These are phyloP conservation scores for Dreissena polymorpha DNA, from an alignment of 1,140 invertebrate genomes.

Conservation along the genomic window DNA sequence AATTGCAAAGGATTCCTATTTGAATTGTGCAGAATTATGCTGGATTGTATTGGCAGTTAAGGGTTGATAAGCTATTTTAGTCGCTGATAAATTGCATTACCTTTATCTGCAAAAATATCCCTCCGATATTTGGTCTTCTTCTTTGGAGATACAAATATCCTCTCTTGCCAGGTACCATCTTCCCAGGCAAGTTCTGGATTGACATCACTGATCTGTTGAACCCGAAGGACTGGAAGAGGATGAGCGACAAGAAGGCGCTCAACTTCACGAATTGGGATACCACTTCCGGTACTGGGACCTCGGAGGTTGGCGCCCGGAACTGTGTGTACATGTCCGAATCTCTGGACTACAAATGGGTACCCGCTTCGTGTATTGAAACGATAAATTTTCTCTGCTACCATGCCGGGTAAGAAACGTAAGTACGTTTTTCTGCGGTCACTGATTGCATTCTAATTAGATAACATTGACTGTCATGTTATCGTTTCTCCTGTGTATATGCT, in stretches of 20 bases:
- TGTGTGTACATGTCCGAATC: conserved; percentile 34
- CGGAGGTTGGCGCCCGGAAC: not conserved
- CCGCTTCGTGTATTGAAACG: conserved; percentile 14
- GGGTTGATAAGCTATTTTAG: too few species aligned
- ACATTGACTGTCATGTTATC: too few species aligned
- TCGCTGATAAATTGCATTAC: too few species aligned
- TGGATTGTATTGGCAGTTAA: too few species aligned
- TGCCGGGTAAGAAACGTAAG: conserved; percentile 52
- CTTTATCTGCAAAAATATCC: too few species aligned
- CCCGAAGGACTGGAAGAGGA: conserved; percentile 36
- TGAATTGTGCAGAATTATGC: too few species aligned
- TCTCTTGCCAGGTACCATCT: not conserved
- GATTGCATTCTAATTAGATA: too few species aligned
- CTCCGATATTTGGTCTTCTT: not conserved
- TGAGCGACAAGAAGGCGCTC: not conserved
- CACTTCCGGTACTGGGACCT: not conserved
- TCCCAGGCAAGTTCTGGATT: conserved; percentile 33
- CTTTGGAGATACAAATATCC: not conserved
- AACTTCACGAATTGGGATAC: conserved; percentile 11
- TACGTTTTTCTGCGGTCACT: not conserved
- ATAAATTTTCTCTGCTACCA: conserved; percentile 41
- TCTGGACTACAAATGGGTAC: conserved; percentile 7
- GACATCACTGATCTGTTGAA: conserved; percentile 35
- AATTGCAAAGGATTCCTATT: too few species aligned
- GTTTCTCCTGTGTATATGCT: too few species aligned